Conservation (phyloP, 2,113 vertebrate species). For the Onychostruthus taczanowskii region DNA sequence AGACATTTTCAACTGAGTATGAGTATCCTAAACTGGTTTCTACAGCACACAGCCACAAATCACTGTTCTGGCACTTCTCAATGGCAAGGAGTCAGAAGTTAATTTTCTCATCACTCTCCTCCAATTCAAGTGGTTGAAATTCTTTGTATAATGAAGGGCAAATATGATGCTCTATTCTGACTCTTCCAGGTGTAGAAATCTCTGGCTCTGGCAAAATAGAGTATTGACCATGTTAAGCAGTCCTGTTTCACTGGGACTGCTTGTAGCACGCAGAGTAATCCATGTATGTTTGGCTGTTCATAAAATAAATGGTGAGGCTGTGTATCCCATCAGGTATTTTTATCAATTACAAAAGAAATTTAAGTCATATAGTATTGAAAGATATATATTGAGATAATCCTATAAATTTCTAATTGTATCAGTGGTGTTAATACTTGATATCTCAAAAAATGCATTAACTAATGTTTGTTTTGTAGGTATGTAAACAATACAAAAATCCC, state of each 20-base stretch:
- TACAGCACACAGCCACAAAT: background rate
- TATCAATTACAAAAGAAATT: background rate
- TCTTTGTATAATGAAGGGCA: background rate
- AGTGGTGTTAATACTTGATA: background rate
- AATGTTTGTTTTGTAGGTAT: slow-evolving; percentile 68
- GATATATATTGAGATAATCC: background rate
- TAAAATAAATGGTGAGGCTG: background rate
- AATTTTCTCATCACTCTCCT: background rate
- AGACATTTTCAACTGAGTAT: background rate
- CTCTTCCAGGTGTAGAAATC: background rate
- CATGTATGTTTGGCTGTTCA: background rate
- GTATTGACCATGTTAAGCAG: background rate
- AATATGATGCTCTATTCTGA: background rate
- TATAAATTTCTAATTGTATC: background rate
- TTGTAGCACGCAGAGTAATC: background rate
- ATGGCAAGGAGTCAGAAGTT: background rate
- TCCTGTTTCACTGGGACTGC: background rate
- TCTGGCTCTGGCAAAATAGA: background rate
- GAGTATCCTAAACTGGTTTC: background rate
- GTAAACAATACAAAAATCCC: slow-evolving; percentile 57
- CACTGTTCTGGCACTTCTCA: background rate
- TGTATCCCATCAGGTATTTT: background rate
- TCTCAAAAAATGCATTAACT: background rate
- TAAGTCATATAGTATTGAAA: background rate
- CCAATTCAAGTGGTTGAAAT: background rate